Percentiles rank a stretch among this genome's conserved stretches.
Conservation (phyloP, 1,140 invertebrate species). For the Andrena cerasifolii region DNA sequence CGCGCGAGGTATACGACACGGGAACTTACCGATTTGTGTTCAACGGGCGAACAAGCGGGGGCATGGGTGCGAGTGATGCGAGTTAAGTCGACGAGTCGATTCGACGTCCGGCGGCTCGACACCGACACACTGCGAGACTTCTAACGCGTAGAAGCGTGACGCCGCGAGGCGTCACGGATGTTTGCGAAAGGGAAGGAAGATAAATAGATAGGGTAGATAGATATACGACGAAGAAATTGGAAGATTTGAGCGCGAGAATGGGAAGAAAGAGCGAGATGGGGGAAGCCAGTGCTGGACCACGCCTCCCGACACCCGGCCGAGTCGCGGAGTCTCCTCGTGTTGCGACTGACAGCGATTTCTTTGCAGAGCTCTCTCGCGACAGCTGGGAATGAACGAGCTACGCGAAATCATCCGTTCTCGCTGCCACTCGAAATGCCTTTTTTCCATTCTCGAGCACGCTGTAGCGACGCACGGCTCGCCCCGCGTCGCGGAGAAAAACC, state of each 20-base stretch:
- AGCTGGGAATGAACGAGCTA: constrained; percentile 58
- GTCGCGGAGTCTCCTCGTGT: constrained; percentile 59
- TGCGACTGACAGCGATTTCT: constrained; percentile 56
- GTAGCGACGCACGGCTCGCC: not conserved
- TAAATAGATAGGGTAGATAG: constrained; percentile 62
- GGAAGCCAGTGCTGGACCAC: constrained; percentile 61
- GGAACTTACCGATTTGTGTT: constrained; percentile 64
- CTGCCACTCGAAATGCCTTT: constrained; percentile 13
- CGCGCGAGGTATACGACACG: constrained; percentile 53
- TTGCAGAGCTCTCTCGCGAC: constrained; percentile 57
- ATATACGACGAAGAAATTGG: constrained; percentile 66
- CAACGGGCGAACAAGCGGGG: constrained; percentile 38
- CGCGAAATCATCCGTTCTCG: constrained; percentile 58
- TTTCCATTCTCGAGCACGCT: constrained; percentile 10
- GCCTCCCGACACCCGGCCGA: constrained; percentile 52
- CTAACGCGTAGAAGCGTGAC: constrained; percentile 30
- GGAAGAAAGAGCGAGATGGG: constrained; percentile 74
- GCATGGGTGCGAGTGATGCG: too few species aligned
- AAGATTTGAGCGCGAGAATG: constrained; percentile 79
- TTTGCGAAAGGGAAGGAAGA: constrained; percentile 11
- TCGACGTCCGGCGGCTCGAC: constrained; percentile 61
- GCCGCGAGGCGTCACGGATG: too few species aligned
- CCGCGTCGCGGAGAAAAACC: not conserved
- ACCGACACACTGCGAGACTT: constrained; percentile 37
- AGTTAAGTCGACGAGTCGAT: constrained; percentile 43